Conservation (phyloP, 2,113 vertebrate species). For the Brachyistius frenatus region DNA sequence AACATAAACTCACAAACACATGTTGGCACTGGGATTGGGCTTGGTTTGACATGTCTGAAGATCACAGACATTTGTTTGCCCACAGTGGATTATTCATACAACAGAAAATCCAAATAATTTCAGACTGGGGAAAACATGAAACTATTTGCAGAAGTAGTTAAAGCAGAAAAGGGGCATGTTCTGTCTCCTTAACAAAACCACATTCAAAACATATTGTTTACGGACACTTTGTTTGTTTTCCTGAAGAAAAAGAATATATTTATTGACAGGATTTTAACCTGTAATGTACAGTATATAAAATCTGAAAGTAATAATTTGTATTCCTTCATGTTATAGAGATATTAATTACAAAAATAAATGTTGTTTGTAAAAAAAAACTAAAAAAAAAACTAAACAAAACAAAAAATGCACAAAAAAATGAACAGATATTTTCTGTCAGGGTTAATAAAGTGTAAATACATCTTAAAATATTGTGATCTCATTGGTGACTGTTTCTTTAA, state of each 20-base stretch:
- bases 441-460: conserved; percentile 74
- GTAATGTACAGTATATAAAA: conserved; percentile 77
- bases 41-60: background rate
- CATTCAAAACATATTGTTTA: conserved; percentile 48
- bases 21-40: background rate
- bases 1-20: conserved; percentile 28
- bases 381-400: conserved; percentile 24
- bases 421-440: conserved; percentile 49
- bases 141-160: background rate
- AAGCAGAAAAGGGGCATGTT: conserved; percentile 7
- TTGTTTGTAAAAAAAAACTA: conserved; percentile 48
- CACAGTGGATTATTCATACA: conserved; percentile 16
- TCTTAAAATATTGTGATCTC: background rate
- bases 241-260: conserved; percentile 72
- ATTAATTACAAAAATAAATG: conserved; percentile 27
- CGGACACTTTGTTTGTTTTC: conserved; percentile 52
- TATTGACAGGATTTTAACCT: conserved; percentile 83
- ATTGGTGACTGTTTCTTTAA: background rate
- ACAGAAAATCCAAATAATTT: conserved; percentile 8
- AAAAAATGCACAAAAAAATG: conserved; percentile 52
- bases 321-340: conserved; percentile 45
- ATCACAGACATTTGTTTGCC: conserved; percentile 9
- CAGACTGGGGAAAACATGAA: background rate
- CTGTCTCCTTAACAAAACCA: conserved; percentile 7
- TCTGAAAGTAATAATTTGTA: conserved; percentile 51